Conservation (phyloP, 2,113 vertebrate species). For the Hiodon tergisus region DNA sequence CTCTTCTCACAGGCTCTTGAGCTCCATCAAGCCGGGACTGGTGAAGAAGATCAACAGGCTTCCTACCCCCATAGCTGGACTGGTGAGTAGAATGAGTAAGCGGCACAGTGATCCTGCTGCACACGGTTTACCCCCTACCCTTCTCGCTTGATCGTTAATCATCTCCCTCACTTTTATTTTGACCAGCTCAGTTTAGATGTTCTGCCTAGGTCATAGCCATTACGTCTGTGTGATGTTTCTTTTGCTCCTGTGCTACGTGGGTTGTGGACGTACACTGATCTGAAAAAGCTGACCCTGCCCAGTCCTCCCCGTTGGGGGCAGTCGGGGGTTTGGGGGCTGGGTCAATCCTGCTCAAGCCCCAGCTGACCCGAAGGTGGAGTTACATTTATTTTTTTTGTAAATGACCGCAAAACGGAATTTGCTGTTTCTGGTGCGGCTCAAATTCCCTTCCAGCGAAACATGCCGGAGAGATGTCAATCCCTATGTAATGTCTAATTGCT, state of each 20-base stretch:
- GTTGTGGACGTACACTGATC: too few species aligned
- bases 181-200: not conserved
- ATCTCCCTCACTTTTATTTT: not conserved
- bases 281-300: not conserved
- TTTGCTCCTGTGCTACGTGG: too few species aligned
- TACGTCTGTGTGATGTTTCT: not conserved
- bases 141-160: not conserved
- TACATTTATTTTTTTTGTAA: too few species aligned
- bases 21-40: conserved; percentile 89
- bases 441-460: not conserved
- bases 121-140: not conserved
- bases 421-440: not conserved
- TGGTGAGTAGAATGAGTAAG: conserved; percentile 70
- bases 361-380: too few species aligned
- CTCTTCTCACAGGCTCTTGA: conserved; percentile 76
- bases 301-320: not conserved
- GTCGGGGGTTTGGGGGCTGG: too few species aligned
- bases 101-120: not conserved
- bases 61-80: conserved; percentile 89
- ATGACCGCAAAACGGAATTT: too few species aligned
- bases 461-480: not conserved
- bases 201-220: not conserved
- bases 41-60: conserved; percentile 97
- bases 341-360: too few species aligned
- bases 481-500: not conserved